These are phyloP conservation scores for Drosophila triauraria DNA, from an alignment of 1,140 invertebrate species.

Conservation along the genomic window DNA sequence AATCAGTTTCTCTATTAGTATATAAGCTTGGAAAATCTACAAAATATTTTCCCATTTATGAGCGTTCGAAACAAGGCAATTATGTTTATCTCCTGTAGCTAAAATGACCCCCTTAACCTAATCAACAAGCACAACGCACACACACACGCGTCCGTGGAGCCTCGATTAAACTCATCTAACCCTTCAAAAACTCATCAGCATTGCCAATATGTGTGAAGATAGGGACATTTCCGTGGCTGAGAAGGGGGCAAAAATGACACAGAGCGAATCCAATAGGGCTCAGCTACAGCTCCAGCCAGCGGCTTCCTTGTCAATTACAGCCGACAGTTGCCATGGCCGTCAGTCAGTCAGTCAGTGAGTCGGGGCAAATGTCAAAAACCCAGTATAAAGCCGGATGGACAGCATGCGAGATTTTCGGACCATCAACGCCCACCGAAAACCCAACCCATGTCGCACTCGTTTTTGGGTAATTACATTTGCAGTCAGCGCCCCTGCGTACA, in stretches of 20 bases:
- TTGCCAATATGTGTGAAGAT: slow-evolving; percentile 47
- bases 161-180: slow-evolving; percentile 36
- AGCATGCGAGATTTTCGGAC: slow-evolving; percentile 3
- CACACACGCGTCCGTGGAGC: slow-evolving; percentile 3
- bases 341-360: slow-evolving; percentile 35
- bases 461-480: slow-evolving; percentile 76
- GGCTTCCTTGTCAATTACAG: slow-evolving; percentile 67
- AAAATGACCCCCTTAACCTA: slow-evolving; percentile 45
- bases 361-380: slow-evolving; percentile 45
- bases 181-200: slow-evolving; percentile 53
- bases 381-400: slow-evolving; percentile 14
- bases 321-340: slow-evolving; percentile 60
- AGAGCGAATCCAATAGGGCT: slow-evolving; percentile 31
- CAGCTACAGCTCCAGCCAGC: neutral
- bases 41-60: slow-evolving; percentile 24
- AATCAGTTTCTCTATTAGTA: slow-evolving; percentile 2
- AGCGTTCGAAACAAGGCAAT: slow-evolving; percentile 25
- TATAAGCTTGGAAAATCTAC: neutral
- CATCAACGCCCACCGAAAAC: slow-evolving; percentile 2
- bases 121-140: slow-evolving; percentile 24
- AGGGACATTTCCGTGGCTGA: slow-evolving; percentile 3
- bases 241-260: slow-evolving; percentile 12
- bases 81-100: slow-evolving; percentile 43
- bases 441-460: slow-evolving; percentile 11
- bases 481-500: slow-evolving; percentile 37